Conservation (phyloP, 2,113 vertebrate species). For the Parotia lawesii region DNA sequence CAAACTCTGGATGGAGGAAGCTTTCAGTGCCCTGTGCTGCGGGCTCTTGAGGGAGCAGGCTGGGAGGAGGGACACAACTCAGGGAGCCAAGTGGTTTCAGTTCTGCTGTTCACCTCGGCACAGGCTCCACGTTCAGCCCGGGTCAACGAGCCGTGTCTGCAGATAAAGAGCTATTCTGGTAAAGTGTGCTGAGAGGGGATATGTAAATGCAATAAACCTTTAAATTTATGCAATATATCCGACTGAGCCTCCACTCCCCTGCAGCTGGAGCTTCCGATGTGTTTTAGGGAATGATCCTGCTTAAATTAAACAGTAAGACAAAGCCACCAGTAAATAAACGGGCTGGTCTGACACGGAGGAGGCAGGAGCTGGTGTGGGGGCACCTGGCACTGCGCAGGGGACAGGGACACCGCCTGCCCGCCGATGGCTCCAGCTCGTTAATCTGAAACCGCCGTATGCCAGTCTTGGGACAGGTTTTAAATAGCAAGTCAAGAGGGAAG, state of each 20-base stretch:
- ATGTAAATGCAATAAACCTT: neutral
- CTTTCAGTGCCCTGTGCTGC: neutral
- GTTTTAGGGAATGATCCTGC: neutral
- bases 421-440: neutral
- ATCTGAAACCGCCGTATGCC: neutral
- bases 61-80: neutral
- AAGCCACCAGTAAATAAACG: neutral
- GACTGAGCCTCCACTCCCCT: neutral
- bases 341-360: neutral
- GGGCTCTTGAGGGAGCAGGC: neutral
- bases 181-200: neutral
- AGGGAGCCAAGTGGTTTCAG: neutral
- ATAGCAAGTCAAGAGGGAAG: conserved; percentile 45
- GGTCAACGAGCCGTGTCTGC: neutral
- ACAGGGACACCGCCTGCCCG: neutral
- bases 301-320: neutral
- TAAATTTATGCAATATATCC: neutral
- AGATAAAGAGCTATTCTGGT: conserved; percentile 54
- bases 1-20: neutral
- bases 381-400: neutral
- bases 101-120: rapidly evolving
- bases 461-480: conserved; percentile 25
- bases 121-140: neutral
- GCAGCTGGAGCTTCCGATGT: neutral
- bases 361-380: neutral